Base-by-base conservation (phyloP, 2,113 vertebrate genomes). In the Megalops atlanticus region DNA sequence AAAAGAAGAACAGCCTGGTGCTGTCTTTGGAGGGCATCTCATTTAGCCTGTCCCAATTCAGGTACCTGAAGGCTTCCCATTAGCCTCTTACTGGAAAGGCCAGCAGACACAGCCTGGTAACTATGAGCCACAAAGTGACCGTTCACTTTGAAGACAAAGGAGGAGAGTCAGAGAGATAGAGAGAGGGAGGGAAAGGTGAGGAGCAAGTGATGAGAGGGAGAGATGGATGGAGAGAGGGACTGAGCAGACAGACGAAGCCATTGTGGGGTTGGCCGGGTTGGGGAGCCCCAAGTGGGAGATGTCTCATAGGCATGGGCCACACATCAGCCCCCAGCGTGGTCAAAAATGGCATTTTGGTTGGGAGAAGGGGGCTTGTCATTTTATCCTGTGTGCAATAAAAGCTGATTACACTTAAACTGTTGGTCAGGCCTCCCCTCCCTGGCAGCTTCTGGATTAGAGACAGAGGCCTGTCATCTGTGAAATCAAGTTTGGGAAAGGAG, bases 371-470 rank as follows among this genome's bases (percentile, higher is more conserved):
- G 79, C 82, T 82, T 78, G 69, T 81, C 82, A 81, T 83, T 84
- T 91, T 89, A 91, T 89, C 88, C 75, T 3, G 88, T 90, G 91
- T 89, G 91, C 88, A 88, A 91, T 92, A 89, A 91, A 90, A 87
- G 83, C 91, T 92, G 92, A 93, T 93, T 91, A 92, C 87, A 92
- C 91, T 89, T 92, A 91, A 92, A 90, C 89, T 89, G 89, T 89
- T 76, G 85, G 91, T 90, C 89, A 86, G 88, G 88, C 89, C 86
- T 83, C 79, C 82, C 84, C 88, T 82, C 91, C 16, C 41, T 18
- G 52, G 88, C 92, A 92, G 92, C 91, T 92, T 92, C 85, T 90
- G 92, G 89, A 92, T 91, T 89, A 89, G 85, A 88, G 86, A 82
- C 86, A 81, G 88, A 88, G 90, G 89, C 87, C 90, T 90, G 90